Evolutionary conservation across 1,140 invertebrate species (phyloP).

Genomic region (Solenopsis fugax): DNA sequence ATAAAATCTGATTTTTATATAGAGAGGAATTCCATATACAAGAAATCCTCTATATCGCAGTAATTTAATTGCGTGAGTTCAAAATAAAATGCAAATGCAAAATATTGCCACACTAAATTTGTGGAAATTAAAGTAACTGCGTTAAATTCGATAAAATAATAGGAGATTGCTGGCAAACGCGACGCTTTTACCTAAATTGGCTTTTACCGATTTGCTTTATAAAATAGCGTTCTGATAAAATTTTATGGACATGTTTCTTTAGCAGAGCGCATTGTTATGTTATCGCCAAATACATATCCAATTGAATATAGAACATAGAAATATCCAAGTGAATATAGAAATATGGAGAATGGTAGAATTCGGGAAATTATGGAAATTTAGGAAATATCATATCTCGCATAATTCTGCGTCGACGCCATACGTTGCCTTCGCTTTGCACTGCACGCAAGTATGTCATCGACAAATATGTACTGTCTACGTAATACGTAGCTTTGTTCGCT

Average conservation of each 20-base stretch:
- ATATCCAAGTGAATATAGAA: neutral
- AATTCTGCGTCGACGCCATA: neutral
- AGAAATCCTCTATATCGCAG: neutral
- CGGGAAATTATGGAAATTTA: neutral
- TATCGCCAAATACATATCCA: neutral
- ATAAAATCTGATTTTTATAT: neutral
- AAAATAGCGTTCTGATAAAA: neutral
- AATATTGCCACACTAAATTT: neutral
- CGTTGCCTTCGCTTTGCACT: neutral
- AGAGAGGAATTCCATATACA: neutral
- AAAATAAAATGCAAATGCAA: neutral
- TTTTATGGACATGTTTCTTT: neutral
- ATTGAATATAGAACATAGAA: too few relatives aligned
- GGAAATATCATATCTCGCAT: neutral
- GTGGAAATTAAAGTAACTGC: constrained; percentile 7
- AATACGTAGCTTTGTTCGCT: constrained; percentile 46
- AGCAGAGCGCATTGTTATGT: neutral
- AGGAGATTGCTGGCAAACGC: neutral
- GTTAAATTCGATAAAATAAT: constrained; percentile 9
- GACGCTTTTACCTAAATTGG: constrained; percentile 9
- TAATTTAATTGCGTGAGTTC: neutral
- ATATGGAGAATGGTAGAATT: neutral
- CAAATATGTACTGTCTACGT: constrained; percentile 60
- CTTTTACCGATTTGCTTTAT: neutral
- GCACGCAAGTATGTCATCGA: constrained; percentile 62